These are phyloP conservation scores for Pelochelys cantorii DNA, from an alignment of 2,797 vertebrate species.

Conservation along the genomic window DNA sequence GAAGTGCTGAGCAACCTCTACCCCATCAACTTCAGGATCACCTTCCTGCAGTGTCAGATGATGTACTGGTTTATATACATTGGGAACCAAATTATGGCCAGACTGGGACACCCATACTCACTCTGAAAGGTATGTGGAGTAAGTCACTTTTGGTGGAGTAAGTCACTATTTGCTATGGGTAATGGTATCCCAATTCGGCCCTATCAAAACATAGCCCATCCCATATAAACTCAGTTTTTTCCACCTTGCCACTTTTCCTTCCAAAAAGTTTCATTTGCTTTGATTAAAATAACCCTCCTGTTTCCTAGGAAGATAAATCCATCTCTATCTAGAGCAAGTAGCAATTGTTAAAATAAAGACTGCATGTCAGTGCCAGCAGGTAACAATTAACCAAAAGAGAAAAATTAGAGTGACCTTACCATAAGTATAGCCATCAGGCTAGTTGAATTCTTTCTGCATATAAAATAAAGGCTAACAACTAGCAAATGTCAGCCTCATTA, in stretches of 20 bases:
- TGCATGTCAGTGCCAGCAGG: conserved; percentile 14
- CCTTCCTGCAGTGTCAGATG: not conserved
- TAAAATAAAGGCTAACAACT: conserved; percentile 76
- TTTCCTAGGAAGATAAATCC: not conserved
- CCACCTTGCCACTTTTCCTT: not conserved
- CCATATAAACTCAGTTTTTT: not conserved
- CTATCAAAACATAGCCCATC: not conserved
- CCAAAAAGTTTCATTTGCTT: not conserved
- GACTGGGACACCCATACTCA: not conserved
- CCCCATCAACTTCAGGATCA: not conserved
- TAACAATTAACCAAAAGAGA: conserved; percentile 25
- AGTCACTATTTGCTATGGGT: fast-evolving
- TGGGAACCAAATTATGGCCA: not conserved
- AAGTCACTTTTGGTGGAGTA: not conserved
- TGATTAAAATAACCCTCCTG: not conserved
- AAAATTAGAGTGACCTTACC: conserved; percentile 56
- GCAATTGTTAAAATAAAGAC: conserved; percentile 73
- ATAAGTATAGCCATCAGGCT: conserved; percentile 31
- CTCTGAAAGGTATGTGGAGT: fast-evolving
- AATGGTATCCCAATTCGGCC: not conserved
- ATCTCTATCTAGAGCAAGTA: conserved; percentile 38
- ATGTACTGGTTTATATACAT: not conserved
- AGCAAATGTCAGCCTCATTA: conserved; percentile 72
- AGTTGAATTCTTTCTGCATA: conserved; percentile 67
- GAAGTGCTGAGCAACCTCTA: not conserved